Conservation (phyloP, 92 coral and sea anemone genomes). For the Phenganax marumi region DNA sequence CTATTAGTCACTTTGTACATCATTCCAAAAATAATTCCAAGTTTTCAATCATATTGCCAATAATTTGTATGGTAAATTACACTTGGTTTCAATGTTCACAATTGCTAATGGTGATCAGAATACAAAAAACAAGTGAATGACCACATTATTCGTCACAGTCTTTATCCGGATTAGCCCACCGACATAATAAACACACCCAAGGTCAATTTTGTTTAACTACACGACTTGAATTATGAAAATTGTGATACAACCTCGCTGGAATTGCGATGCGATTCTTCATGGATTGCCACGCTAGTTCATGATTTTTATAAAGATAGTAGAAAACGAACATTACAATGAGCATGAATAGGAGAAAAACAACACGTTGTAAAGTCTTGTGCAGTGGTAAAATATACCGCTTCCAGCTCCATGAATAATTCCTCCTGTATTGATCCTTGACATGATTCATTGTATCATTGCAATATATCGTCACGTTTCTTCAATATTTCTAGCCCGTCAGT, state of each 20-base stretch:
- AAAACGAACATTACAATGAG: constrained; percentile 26
- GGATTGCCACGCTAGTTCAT: constrained; percentile 29
- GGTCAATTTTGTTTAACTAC: neutral
- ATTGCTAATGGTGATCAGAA: too few relatives aligned
- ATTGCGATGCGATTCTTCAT: constrained; percentile 27
- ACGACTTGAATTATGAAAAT: constrained; percentile 24
- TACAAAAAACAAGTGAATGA: too few relatives aligned
- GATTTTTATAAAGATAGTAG: constrained; percentile 29
- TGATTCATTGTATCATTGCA: neutral
- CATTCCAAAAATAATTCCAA: too few relatives aligned
- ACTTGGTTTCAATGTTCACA: too few relatives aligned
- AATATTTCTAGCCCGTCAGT: neutral
- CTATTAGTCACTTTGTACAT: too few relatives aligned
- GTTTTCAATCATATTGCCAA: too few relatives aligned
- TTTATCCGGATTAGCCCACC: neutral
- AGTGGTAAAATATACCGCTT: constrained; percentile 38
- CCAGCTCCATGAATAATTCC: constrained; percentile 38
- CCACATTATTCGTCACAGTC: too few relatives aligned
- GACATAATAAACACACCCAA: neutral
- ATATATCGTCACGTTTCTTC: neutral
- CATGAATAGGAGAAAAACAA: constrained; percentile 16
- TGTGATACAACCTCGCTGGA: constrained; percentile 1
- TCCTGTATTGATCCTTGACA: constrained; percentile 14
- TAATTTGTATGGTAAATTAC: too few relatives aligned
- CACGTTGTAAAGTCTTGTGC: constrained; percentile 46